Conservation (phyloP, 2,797 vertebrate genomes). For the Megaceryle alcyon region DNA sequence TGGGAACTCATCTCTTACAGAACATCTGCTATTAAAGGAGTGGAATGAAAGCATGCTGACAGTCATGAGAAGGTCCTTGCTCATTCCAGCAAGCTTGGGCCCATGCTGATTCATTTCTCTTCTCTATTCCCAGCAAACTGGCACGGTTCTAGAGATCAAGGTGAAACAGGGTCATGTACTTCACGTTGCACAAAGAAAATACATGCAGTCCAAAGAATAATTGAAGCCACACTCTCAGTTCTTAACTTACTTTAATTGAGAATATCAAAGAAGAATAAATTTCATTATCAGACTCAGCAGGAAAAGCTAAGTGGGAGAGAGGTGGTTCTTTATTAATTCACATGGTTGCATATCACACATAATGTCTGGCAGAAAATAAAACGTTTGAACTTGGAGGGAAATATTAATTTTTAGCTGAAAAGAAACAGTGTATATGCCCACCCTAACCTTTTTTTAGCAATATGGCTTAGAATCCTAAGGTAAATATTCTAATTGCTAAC, state of each 20-base stretch:
- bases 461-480: neutral
- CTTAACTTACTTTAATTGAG: conserved; percentile 68
- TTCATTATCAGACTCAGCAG: conserved; percentile 61
- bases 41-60: neutral
- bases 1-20: neutral
- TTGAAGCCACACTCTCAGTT: conserved; percentile 44
- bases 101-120: neutral
- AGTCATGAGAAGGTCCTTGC: neutral
- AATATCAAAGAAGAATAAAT: conserved; percentile 71
- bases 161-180: neutral
- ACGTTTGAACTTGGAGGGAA: conserved; percentile 28
- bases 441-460: neutral
- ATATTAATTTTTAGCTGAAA: conserved; percentile 54
- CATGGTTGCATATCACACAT: conserved; percentile 9
- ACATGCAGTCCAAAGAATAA: conserved; percentile 40
- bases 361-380: conserved; percentile 46
- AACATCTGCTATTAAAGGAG: neutral
- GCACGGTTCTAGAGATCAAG: neutral
- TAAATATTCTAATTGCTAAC: conserved; percentile 27
- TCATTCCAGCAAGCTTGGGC: neutral
- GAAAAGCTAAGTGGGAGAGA: conserved; percentile 24
- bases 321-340: conserved; percentile 45
- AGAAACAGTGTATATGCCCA: neutral
- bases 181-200: neutral
- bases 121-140: neutral